Conservation (phyloP, 2,113 vertebrate species). For the Phyllostomus hastatus region DNA sequence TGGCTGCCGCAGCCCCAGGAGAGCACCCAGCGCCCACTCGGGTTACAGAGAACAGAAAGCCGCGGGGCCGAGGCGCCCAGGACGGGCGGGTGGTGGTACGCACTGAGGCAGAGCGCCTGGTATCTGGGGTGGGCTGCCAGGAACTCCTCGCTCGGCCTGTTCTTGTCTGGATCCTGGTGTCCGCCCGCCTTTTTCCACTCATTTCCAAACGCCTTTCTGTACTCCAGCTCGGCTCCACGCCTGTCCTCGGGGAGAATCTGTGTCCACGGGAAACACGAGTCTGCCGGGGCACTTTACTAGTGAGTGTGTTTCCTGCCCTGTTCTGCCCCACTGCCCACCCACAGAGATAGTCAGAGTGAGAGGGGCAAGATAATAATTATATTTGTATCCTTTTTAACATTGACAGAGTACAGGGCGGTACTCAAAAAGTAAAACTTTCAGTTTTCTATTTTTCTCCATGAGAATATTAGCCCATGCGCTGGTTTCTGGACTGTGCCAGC, state of each 20-base stretch:
- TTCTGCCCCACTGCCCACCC: not conserved
- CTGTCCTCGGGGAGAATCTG: conserved; percentile 88
- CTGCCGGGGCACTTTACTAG: not conserved
- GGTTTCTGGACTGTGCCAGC: not conserved
- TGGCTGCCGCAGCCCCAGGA: not conserved
- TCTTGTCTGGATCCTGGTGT: conserved; percentile 77
- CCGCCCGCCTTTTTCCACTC: conserved; percentile 91
- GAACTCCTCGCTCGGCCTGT: conserved; percentile 84
- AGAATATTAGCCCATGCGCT: not conserved
- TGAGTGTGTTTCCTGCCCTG: no score
- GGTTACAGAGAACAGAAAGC: not conserved
- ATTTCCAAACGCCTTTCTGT: conserved; percentile 91
- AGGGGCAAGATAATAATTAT: not conserved
- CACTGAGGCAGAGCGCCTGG: conserved; percentile 87
- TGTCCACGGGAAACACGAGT: not conserved
- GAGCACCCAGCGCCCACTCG: not conserved
- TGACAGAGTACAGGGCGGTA: not conserved
- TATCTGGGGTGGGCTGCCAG: conserved; percentile 88
- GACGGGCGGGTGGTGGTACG: conserved; percentile 44
- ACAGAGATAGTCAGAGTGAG: not conserved
- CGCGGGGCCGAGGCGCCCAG: not conserved
- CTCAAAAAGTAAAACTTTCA: not conserved
- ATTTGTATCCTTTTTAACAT: not conserved
- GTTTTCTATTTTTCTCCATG: not conserved
- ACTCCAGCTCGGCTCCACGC: conserved; percentile 93